Base-by-base conservation (phyloP, 2,113 vertebrate genomes). In the Cyprinodon variegatus region DNA sequence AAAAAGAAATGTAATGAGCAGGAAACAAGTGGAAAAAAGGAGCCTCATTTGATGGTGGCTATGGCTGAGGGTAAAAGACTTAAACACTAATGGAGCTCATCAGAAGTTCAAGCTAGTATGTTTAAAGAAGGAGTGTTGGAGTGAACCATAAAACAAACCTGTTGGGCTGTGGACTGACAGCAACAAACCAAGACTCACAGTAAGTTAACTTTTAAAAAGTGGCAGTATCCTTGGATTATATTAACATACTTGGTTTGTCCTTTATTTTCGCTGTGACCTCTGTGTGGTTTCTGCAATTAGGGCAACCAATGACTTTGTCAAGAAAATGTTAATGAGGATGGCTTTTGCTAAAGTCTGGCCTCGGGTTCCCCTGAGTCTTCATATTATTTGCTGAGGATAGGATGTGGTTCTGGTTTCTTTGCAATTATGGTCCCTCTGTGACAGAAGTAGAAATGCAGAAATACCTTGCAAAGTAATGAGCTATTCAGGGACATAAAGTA, bases 311-410 rank as follows among this genome's bases (percentile, higher is more conserved):
- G 48, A 65, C 46, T 65, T 53, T 74, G 48, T 43, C 62, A 59
- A 57, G 62, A 74, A 74, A 74, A 57, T 73, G 71, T 73, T 73
- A 57, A 73, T 73, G 9, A 73, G 38, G 38, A 46, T 57, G 48
- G 63, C n/a, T 57, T 65, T 65, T 10, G 13, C 17, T 43, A 8
- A 11, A 74, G n/a, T 59, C 13, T 40, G 13, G 46, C 36, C 43
- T 63, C 60, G 13, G 45, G 43, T n/a, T 50, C 61, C 61, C 62
- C 13, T 15, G 14, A 43, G 46, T 20, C 48, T 29, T n/a, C 38
- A 10, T 3, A 8, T 41, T n/a, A 29, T 70, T 70, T 15, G 17
- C 38, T 59, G 39, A 4, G 22, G 57, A 6, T 41, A 39, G 10
- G 37, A 59, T 57, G 48, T 43, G 39, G 72, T 65, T 10, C 62